Base-by-base conservation (phyloP, 2,888 invertebrate species). In the Drosophila peninsularis region DNA sequence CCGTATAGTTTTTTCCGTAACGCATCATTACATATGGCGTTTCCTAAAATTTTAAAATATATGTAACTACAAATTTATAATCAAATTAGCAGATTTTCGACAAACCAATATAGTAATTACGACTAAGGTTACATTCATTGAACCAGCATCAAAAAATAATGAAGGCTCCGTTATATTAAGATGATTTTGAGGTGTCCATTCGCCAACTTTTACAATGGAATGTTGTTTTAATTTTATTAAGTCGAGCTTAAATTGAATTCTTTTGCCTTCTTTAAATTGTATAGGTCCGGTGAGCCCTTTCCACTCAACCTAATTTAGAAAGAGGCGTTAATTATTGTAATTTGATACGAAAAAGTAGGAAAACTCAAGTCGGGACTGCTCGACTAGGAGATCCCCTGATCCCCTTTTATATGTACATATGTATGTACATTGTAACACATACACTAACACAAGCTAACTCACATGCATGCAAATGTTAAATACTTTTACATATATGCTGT, bases 251-350 rank as follows among this genome's bases (percentile, higher is more conserved):
- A 97, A 96, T 85, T 95, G 95, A 55, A 95, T 94, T 60, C 97
- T 93, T 57, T 94, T 94, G 0, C 96, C 96, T 91, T 96, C 96
- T 90, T 96, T 96, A 92, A 96, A 96, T 91, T 95, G 95, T 72
- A 97, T 95, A 19, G 95, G 95, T 0, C 97, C 97, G 30, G 96
- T 96, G 56, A 97, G 93, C 6, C 97, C 97, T 90, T 95, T 95
- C 93, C 95, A 95, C 91, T 96, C 96, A 55, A 96, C 96, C 96
- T 96, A 17, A 27, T 39, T 1, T 11, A 27, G 10, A 90, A 34
- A 55, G 34, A 41, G 2, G 17, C 17, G 5, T 30, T 3, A 10
- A 10, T 10, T 17, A 19, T 34, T 14, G 3, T 19, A 11, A 11
- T 14, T 49, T 49, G 30, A 36, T 36, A 36, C n/a, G n/a, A n/a